Conservation (phyloP, 2,888 invertebrate species). For the Ophion slaviceki region DNA sequence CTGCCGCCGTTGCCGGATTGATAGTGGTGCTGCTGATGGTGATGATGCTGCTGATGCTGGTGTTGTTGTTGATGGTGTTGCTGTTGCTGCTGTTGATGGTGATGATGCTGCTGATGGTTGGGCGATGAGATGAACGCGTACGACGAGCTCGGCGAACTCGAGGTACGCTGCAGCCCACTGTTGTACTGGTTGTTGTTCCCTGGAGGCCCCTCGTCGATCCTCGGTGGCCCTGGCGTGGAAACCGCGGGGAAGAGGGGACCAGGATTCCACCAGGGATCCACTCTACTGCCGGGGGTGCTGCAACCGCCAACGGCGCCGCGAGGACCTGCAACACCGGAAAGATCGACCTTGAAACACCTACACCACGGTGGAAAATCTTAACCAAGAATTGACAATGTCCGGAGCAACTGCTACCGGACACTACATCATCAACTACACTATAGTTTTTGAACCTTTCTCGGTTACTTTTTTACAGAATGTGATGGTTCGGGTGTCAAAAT, state of each 20-base stretch:
- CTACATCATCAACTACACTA: too few species aligned
- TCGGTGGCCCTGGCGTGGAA: conserved; percentile 79
- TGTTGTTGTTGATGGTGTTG: conserved; percentile 57
- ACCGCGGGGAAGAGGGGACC: conserved; percentile 79
- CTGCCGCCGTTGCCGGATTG: conserved; percentile 57
- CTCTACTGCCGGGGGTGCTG: conserved; percentile 82
- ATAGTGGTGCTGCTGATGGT: conserved; percentile 58
- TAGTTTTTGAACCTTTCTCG: too few species aligned
- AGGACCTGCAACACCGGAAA: conserved; percentile 78
- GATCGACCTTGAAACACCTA: conserved; percentile 52
- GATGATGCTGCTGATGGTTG: conserved; percentile 60
- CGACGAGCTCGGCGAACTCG: conserved; percentile 61
- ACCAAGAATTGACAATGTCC: background rate
- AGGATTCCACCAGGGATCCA: conserved; percentile 83
- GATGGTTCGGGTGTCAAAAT: background rate
- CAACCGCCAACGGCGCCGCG: conserved; percentile 83
- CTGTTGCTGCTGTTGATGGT: conserved; percentile 66
- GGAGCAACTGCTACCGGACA: background rate
- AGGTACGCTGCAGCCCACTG: conserved; percentile 66
- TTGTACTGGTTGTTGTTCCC: conserved; percentile 75
- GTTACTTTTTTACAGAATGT: too few species aligned
- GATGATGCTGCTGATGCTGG: conserved; percentile 65
- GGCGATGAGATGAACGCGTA: conserved; percentile 48
- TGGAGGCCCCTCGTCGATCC: conserved; percentile 80
- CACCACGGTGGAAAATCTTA: background rate